Percentiles rank a stretch among this genome's conserved stretches.
Evolutionary conservation across 2,113 vertebrate species (phyloP).

Genomic region (Hemiprocne comata): DNA sequence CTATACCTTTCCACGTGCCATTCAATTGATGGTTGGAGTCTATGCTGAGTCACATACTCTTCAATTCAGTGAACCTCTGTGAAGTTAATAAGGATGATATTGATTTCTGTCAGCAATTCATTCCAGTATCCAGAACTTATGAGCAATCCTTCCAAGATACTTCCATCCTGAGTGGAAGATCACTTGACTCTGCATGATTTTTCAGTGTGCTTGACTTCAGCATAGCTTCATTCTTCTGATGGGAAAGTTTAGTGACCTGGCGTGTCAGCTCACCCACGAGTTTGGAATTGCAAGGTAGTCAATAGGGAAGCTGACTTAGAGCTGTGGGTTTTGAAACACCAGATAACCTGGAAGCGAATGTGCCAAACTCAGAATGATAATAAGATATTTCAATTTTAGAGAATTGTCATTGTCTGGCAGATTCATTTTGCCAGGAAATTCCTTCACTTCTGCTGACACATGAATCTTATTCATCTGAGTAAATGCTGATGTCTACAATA

Average conservation of each 20-base stretch:
- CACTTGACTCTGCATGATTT: neutral
- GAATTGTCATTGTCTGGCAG: neutral
- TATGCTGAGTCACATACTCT: neutral
- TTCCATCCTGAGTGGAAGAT: neutral
- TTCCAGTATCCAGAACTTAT: neutral
- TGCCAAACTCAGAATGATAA: neutral
- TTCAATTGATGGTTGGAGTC: neutral
- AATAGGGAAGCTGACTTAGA: neutral
- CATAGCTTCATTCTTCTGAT: neutral
- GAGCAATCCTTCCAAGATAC: neutral
- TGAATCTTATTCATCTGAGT: neutral
- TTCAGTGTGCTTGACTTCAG: neutral
- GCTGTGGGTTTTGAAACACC: neutral
- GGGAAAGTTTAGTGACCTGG: neutral
- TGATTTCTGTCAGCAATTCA: neutral
- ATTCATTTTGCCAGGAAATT: conserved; percentile 1
- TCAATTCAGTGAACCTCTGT: neutral
- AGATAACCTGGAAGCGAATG: neutral
- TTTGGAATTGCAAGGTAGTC: neutral
- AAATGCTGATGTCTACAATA: conserved; percentile 10
- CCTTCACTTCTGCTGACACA: neutral
- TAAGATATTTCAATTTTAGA: neutral
- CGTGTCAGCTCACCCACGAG: neutral
- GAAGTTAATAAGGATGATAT: neutral
- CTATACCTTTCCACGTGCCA: neutral